Evolutionary conservation across 2,888 invertebrate genomes (phyloP), one percentile per base, ranked within the genome.

Genomic region (Drosophila crucigera): DNA sequence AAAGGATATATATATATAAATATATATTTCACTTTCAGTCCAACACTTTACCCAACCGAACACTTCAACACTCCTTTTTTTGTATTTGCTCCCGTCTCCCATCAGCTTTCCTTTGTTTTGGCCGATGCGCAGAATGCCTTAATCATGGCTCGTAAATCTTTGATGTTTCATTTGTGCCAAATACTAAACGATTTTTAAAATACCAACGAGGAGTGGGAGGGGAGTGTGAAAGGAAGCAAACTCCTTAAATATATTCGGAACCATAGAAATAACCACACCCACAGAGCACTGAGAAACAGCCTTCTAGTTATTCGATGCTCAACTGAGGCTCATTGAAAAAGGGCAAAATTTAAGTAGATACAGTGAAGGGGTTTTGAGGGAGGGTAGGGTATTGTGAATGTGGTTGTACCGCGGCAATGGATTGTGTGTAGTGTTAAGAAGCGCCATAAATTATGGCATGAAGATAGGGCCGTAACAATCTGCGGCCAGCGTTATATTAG

Each of bases 151-250:
- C 87, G 91, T 87, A 87, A 87, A 91, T 87, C 87, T 87, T 87
- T 87, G 91, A 87, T 91, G 87, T 89, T 87, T 91, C 90, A 87
- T 91, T 91, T 91, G 90, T 89, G 91, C 83, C 86, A 83, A 85
- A 73, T 73, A 89, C 86, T 90, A 86, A 86, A 72, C 85, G 90
- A 80, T 86, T 90, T 90, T 90, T 86, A 86, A 86, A 90, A 80
- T 73, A 56, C 63, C 77, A 55, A 25, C 41, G 35, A 25, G 37
- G 16, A 25, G 3, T 31, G 14, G 4, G 14, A 2, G n/a, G n/a
- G 3, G 22, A 4, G 14, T n/a, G 19, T 6, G 11, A 43, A 52
- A 50, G 43, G 25, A 33, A 25, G 25, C 22, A 25, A 35, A 16
- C 11, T 61, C 65, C 25, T 47, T 16, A 47, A 16, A 47, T 25